Conservation (phyloP, 2,888 invertebrate genomes). For the Drosophila algonquin region DNA sequence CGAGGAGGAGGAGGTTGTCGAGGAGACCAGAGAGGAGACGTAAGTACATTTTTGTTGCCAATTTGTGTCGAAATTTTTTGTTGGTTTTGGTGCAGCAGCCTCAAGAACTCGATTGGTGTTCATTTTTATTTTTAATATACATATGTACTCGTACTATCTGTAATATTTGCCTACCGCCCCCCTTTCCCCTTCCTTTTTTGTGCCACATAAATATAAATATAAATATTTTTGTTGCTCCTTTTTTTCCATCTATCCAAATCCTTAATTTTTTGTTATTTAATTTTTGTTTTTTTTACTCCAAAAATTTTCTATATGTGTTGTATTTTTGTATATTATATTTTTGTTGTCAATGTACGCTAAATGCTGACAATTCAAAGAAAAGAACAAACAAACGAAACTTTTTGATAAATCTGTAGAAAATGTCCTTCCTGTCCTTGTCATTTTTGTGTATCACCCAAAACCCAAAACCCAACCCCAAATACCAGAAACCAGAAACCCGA, state of each 20-base stretch:
- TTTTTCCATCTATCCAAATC: conserved; percentile 33
- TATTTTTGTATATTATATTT: conserved; percentile 24
- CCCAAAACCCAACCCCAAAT: conserved; percentile 8
- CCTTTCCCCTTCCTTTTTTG: conserved; percentile 11
- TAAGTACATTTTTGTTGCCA: conserved; percentile 81
- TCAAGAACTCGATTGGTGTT: conserved; percentile 64
- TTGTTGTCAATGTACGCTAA: conserved; percentile 46
- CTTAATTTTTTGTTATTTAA: background rate
- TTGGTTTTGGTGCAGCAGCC: conserved; percentile 52
- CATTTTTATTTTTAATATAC: conserved; percentile 19
- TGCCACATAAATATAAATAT: conserved; percentile 8
- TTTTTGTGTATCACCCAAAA: background rate
- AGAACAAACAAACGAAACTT: conserved; percentile 8
- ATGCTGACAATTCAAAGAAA: conserved; percentile 25
- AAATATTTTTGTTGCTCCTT: conserved; percentile 8
- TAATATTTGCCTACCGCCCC: conserved; percentile 28
- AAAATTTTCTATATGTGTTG: conserved; percentile 60
- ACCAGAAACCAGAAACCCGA: conserved; percentile 10
- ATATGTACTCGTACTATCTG: conserved; percentile 5
- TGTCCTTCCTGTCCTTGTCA: background rate
- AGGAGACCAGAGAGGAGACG: conserved; percentile 83
- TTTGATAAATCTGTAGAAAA: conserved; percentile 10
- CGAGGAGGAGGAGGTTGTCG: conserved; percentile 84
- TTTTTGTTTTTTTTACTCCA: conserved; percentile 32
- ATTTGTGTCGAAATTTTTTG: conserved; percentile 33